Conservation (phyloP, 2,797 vertebrate species). For the Sciurus vulgaris region DNA sequence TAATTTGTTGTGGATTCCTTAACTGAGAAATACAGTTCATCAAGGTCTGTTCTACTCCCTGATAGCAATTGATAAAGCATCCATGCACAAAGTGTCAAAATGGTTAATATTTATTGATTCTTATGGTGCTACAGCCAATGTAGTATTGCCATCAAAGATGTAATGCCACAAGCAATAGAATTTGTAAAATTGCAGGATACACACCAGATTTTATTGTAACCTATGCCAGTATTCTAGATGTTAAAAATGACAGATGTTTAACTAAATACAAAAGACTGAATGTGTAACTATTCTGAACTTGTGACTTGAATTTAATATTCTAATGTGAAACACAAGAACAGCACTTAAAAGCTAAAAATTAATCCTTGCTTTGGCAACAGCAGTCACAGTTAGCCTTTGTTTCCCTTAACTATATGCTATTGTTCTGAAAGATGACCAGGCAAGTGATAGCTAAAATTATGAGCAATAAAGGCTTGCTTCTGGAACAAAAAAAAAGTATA, state of each 20-base stretch:
- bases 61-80: conserved; percentile 88
- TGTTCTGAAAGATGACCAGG: conserved; percentile 87
- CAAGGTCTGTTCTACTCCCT: conserved; percentile 86
- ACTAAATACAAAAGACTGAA: conserved; percentile 83
- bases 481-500: conserved; percentile 85
- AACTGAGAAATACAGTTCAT: conserved; percentile 86
- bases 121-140: conserved; percentile 87
- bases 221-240: conserved; percentile 82
- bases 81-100: conserved; percentile 88
- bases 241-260: conserved; percentile 86
- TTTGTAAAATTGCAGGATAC: conserved; percentile 85
- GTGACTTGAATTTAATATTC: conserved; percentile 81
- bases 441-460: conserved; percentile 87
- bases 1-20: conserved; percentile 86
- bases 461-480: conserved; percentile 86
- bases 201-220: conserved; percentile 84
- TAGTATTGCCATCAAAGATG: conserved; percentile 89
- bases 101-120: conserved; percentile 92
- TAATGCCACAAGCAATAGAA: conserved; percentile 87
- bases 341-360: conserved; percentile 70
- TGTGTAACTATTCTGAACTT: conserved; percentile 75
- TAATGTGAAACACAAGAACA: conserved; percentile 78
- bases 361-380: conserved; percentile 87
- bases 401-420: conserved; percentile 87
- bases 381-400: conserved; percentile 88